Conservation (phyloP, 2,113 vertebrate genomes). For the Lathamus discolor region DNA sequence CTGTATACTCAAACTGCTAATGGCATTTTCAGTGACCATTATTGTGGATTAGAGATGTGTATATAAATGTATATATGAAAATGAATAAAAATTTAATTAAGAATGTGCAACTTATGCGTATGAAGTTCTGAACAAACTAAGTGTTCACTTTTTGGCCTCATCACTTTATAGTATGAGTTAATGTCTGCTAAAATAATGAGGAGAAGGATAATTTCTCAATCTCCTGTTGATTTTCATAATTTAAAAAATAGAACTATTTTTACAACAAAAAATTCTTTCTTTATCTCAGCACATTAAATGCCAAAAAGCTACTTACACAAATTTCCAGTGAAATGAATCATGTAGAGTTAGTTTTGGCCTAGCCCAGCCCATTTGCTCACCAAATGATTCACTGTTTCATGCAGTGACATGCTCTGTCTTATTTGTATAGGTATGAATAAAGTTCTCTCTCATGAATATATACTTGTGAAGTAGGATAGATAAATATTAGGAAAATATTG, state of each 20-base stretch:
- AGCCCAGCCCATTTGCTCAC: background rate
- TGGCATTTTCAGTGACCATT: background rate
- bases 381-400: background rate
- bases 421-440: background rate
- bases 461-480: background rate
- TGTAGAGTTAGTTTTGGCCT: background rate
- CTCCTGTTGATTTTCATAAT: background rate
- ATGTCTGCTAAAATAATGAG: background rate
- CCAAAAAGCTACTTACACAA: background rate
- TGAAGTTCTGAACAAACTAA: background rate
- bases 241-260: background rate
- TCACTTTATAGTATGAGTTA: background rate
- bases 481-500: background rate
- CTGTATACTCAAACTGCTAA: background rate
- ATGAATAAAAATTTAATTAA: background rate
- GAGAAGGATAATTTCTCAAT: background rate
- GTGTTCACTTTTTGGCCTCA: background rate
- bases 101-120: background rate
- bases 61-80: background rate
- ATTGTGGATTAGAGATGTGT: background rate
- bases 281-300: background rate
- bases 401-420: background rate
- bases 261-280: background rate
- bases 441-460: background rate
- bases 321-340: background rate